A percentile compares a stretch with the other conserved stretches of the same genome.
phyloP scores from a whole-genome alignment of 2,888 invertebrate genomes.

The Drosophila ustulata region DNA sequence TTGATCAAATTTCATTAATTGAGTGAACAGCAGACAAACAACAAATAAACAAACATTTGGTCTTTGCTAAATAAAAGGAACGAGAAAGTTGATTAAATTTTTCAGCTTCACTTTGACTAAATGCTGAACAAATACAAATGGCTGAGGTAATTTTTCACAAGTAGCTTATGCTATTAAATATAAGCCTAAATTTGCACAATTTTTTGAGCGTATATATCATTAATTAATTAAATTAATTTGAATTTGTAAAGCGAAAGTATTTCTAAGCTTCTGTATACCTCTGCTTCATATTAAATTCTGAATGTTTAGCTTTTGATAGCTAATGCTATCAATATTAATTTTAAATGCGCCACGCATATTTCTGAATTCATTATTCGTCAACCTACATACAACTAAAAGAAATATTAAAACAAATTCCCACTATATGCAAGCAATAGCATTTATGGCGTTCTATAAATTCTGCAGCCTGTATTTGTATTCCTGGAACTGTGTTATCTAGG shows the following conservation, averaged over 20 bases:
- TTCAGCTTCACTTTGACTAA: neutral
- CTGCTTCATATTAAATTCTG: too few species aligned
- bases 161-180: neutral
- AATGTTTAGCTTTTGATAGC: too few species aligned
- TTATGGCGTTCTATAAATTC: too few species aligned
- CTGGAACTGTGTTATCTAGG: neutral
- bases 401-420: too few species aligned
- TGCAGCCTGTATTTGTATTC: too few species aligned
- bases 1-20: slow-evolving; percentile 79
- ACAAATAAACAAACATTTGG: slow-evolving; percentile 52
- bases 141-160: neutral
- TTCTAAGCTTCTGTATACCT: neutral
- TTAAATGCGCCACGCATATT: too few species aligned
- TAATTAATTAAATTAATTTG: neutral
- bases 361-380: neutral
- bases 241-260: neutral
- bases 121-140: slow-evolving; percentile 1
- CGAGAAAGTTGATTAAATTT: slow-evolving; percentile 18
- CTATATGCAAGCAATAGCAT: too few species aligned
- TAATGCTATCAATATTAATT: neutral
- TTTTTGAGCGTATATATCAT: neutral
- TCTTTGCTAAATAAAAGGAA: neutral
- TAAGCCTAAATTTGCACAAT: neutral
- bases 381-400: too few species aligned
- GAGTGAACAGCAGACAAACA: slow-evolving; percentile 64